Percentiles rank a stretch among this genome's conserved stretches.
Evolutionary conservation across 2,888 invertebrate genomes (phyloP).

Genomic region (Agrochola lota): DNA sequence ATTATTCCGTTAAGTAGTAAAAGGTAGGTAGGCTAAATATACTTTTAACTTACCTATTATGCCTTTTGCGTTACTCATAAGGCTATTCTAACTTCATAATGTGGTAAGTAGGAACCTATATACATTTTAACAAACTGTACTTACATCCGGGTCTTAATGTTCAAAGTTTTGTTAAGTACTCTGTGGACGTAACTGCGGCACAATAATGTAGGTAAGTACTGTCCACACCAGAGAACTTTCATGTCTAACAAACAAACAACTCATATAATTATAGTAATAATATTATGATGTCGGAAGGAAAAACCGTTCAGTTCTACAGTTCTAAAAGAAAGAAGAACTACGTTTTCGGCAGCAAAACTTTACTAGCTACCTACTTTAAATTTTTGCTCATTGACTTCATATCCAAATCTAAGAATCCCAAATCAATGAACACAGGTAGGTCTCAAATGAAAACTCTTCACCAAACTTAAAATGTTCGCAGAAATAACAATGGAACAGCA

Average conservation of each 20-base stretch:
- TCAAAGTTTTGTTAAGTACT: constrained; percentile 24
- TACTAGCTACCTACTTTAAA: neutral
- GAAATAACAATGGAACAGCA: constrained; percentile 50
- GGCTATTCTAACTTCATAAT: neutral
- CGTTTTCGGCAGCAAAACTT: neutral
- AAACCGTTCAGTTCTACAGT: neutral
- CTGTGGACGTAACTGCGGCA: neutral
- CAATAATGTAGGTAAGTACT: neutral
- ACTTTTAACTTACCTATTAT: neutral
- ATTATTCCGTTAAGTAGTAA: neutral
- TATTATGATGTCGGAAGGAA: neutral
- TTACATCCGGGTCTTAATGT: constrained; percentile 23
- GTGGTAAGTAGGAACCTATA: neutral
- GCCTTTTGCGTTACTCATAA: neutral
- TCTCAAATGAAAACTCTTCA: constrained; percentile 23
- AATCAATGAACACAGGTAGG: constrained; percentile 23
- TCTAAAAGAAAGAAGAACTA: neutral
- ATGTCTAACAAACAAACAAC: neutral
- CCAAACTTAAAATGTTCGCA: constrained; percentile 27
- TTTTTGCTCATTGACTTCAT: neutral
- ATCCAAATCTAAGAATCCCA: neutral
- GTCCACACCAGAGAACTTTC: neutral
- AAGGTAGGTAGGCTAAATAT: too few relatives aligned
- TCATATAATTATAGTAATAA: neutral
- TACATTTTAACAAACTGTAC: constrained; percentile 28